Evolutionary conservation across 2,888 invertebrate genomes (phyloP), one percentile per base, ranked within the genome.

Genomic region (Andrena bucephala): DNA sequence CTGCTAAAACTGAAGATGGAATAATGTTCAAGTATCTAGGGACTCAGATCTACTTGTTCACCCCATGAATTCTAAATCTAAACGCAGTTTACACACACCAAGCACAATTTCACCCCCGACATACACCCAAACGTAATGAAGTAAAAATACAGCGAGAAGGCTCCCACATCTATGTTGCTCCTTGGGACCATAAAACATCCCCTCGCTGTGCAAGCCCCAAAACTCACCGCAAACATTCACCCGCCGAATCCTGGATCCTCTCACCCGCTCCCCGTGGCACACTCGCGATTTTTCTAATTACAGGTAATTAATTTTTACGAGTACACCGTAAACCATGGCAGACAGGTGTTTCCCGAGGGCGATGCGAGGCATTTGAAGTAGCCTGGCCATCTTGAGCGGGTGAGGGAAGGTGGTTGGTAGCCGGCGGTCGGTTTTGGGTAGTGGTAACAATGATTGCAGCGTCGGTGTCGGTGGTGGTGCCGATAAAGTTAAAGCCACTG

Each of bases 401-500:
- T 50, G 42, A 27, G 67, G 67, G 66, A 71, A 72, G 79, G 57
- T 60, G 63, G 69, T 69, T 8, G 82, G 27, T 71, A 57, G 70
- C 62, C 29, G 80, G 48, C 36, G 81, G 67, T 16, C 72, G 76
- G 62, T 77, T 85, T 79, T 73, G 83, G 24, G 87, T 87, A 73
- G 85, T 86, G 73, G 83, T 84, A 73, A 73, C 78, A 85, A 78
- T 77, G 85, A 85, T 81, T 83, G 84, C 76, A 83, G 77, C 83
- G 75, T 73, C 79, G 88, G 78, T 80, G 81, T 80, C 84, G 87
- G 91, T 91, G 87, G 89, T 91, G 88, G 90, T 91, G 91, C 89
- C 92, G 93, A 93, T 93, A 93, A 93, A 93, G 92, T 92, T 93
- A 92, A 92, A 93, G 92, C 93, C 93, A 92, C 92, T 90, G 90